phyloP scores from a whole-genome alignment of 1,140 invertebrate species.

The Diachasma alloeum region DNA sequence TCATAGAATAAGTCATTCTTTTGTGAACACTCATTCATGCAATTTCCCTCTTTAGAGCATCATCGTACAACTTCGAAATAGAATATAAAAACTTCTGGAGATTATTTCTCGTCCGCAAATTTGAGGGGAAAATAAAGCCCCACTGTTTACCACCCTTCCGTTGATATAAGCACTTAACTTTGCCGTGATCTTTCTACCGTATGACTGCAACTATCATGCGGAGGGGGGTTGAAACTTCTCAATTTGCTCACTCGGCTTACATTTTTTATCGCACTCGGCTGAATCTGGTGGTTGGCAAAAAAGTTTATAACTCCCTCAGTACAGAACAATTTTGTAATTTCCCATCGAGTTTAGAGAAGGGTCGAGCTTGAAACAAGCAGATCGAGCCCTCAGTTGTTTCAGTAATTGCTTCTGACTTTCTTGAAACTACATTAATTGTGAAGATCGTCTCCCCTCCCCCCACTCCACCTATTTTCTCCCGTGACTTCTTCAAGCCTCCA shows the following conservation, averaged over 20 bases:
- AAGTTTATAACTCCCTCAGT: not conserved
- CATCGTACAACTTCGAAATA: too few relatives aligned
- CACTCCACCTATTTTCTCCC: not conserved
- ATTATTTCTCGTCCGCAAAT: too few relatives aligned
- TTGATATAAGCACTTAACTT: too few relatives aligned
- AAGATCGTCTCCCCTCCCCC: not conserved
- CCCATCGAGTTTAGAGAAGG: not conserved
- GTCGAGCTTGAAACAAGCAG: not conserved
- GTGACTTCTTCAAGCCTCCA: not conserved
- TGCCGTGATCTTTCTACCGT: too few relatives aligned
- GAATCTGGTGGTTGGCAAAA: not conserved
- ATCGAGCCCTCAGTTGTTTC: not conserved
- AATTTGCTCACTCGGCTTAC: slow-evolving; percentile 9
- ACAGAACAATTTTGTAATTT: not conserved
- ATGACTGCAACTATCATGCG: not conserved
- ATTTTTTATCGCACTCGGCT: slow-evolving; percentile 6
- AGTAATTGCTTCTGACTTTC: slow-evolving; percentile 11
- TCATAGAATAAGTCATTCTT: too few relatives aligned
- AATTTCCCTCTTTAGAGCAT: too few relatives aligned
- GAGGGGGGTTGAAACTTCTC: not conserved
- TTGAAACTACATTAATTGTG: slow-evolving; percentile 9
- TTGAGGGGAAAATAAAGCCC: too few relatives aligned
- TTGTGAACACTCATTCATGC: too few relatives aligned
- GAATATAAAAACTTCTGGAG: too few relatives aligned
- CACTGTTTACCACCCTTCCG: too few relatives aligned